Base-by-base conservation (phyloP, 1,140 invertebrate genomes). In the Copidosoma floridanum region DNA sequence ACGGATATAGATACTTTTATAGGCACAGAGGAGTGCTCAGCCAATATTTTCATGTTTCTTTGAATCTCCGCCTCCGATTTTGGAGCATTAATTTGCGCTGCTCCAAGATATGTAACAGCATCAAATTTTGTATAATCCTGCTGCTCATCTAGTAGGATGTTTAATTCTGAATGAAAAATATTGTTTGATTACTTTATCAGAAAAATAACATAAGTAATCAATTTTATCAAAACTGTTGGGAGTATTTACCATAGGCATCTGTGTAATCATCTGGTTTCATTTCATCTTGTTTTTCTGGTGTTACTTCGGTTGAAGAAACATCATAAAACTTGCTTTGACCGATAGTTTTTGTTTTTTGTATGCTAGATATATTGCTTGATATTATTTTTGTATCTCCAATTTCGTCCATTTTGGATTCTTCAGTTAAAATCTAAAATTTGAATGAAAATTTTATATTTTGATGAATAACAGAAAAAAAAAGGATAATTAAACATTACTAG, bases 11-110 rank as follows among this genome's bases (percentile, higher is more conserved):
- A 90, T 14, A 97, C 86, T 68, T 90, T 92, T 7, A 98, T 91
- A 46, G 88, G 88, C 43, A 74, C 61, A 20, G 53, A 41, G 3
- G 84, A 80, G 69, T 91, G 88, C 63, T 92, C 86, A 57, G 86
- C 87, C 11, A 99, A 81, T 70, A 95, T 89, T 41, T 86, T 87
- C 89, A 99, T 97, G 71, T 97, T 97, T 38, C 90, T 84, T 75
- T 95, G 93, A 64, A 99, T 97, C 83, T 99, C 97, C n/a, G 82
- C 82, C 81, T 98, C 94, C 48, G 91, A 95, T 75, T 95, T 90
- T 4, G 96, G 94, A 3, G 94, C 92, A 77, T 94, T 93, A 60
- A 99, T 95, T 57, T 88, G 88, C 43, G 95, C 92, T 11, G 92
- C 92, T 29, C 97, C 96, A 57, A 99, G 83, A 81, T 98, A 99